Conservation (phyloP, 2,113 vertebrate species). For the Notarius quadriscutis region DNA sequence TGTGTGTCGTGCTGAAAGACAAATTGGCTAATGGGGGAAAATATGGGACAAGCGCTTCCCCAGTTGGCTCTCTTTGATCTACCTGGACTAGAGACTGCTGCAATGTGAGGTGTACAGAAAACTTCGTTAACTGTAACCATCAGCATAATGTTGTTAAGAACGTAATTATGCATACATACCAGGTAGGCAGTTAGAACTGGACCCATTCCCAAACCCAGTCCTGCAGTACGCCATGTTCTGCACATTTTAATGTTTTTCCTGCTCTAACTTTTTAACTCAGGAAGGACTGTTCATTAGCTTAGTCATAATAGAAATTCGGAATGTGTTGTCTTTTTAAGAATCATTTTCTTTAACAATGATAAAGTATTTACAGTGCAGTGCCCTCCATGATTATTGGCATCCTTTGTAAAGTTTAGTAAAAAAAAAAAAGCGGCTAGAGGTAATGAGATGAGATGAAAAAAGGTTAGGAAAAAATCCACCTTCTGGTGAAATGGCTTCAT, state of each 20-base stretch:
- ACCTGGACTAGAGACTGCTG: not conserved
- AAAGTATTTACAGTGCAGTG: too few species aligned
- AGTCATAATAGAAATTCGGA: too few species aligned
- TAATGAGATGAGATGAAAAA: too few species aligned
- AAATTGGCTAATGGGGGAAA: not conserved
- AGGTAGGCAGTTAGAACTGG: conserved; percentile 77
- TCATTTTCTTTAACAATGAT: too few species aligned
- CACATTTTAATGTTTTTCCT: too few species aligned
- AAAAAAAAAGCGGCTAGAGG: too few species aligned
- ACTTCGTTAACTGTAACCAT: not conserved
- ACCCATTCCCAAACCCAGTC: not conserved
- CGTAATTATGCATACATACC: conserved; percentile 64
- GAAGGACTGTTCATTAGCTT: not conserved
- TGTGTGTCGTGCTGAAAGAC: not conserved
- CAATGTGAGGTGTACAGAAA: not conserved
- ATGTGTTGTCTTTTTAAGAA: too few species aligned
- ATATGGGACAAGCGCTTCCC: not conserved
- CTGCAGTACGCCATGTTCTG: not conserved
- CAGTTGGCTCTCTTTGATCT: not conserved
- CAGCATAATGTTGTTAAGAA: not conserved
- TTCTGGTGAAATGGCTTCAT: too few species aligned
- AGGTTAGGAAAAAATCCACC: too few species aligned
- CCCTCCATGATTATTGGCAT: too few species aligned
- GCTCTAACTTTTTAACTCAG: not conserved
- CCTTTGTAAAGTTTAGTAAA: too few species aligned